phyloP scores from a whole-genome alignment of 2,888 invertebrate genomes.

The Sclerodermus sp. region DNA sequence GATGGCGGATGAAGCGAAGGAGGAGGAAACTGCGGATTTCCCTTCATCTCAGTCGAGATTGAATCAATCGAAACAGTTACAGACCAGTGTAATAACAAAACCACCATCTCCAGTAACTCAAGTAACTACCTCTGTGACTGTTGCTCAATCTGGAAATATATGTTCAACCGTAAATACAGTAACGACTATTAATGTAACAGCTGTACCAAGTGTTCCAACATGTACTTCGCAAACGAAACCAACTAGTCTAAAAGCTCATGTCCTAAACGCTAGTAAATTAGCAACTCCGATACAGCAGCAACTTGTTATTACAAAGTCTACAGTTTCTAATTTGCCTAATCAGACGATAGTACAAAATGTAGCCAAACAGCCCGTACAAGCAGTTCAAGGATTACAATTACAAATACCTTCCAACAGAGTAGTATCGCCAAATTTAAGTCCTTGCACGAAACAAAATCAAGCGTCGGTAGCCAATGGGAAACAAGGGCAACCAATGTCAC shows the following conservation, averaged over 20 bases:
- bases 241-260: constrained; percentile 67
- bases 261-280: constrained; percentile 59
- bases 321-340: constrained; percentile 33
- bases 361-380: constrained; percentile 43
- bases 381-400: constrained; percentile 43
- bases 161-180: constrained; percentile 20
- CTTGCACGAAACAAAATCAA: constrained; percentile 36
- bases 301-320: constrained; percentile 41
- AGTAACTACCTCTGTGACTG: constrained; percentile 25
- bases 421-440: constrained; percentile 47
- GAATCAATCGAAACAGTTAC: constrained; percentile 46
- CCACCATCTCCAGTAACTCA: constrained; percentile 42
- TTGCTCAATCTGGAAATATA: constrained; percentile 30
- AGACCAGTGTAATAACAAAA: constrained; percentile 45
- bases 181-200: not conserved
- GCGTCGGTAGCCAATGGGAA: constrained; percentile 37
- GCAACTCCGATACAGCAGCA: constrained; percentile 36
- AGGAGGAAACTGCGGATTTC: constrained; percentile 25
- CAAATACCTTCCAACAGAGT: constrained; percentile 46
- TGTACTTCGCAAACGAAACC: constrained; percentile 48
- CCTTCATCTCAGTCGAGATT: constrained; percentile 29
- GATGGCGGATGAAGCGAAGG: constrained; percentile 38
- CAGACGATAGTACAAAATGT: constrained; percentile 46
- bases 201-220: constrained; percentile 1
- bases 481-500: constrained; percentile 52